Conservation (phyloP, 2,888 invertebrate species). For the Cosmorhoe ocellata region DNA sequence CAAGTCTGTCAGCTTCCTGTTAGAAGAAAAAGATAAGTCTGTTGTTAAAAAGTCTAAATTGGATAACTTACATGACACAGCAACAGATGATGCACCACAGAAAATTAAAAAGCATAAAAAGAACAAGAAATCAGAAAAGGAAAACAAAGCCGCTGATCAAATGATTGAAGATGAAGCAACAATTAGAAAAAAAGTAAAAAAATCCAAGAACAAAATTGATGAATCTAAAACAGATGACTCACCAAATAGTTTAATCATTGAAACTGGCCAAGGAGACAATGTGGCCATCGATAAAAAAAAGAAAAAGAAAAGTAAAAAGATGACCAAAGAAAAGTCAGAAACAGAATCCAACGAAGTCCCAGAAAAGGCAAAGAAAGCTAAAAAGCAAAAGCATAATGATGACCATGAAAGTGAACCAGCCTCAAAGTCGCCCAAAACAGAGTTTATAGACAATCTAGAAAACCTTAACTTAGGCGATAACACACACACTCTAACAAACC, state of each 20-base stretch:
- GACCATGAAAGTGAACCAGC: slow-evolving; percentile 49
- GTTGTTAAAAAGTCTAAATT: slow-evolving; percentile 63
- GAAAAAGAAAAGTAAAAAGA: slow-evolving; percentile 40
- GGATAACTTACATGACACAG: slow-evolving; percentile 40
- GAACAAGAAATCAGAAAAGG: slow-evolving; percentile 39
- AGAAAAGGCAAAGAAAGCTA: slow-evolving; percentile 43
- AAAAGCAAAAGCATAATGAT: slow-evolving; percentile 53
- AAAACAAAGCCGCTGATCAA: slow-evolving; percentile 39
- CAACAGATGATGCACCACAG: slow-evolving; percentile 23
- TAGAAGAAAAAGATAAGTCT: slow-evolving; percentile 61
- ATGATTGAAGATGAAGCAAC: slow-evolving; percentile 30
- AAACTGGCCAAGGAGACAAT: neutral
- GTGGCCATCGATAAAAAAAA: neutral
- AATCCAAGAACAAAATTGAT: slow-evolving; percentile 19
- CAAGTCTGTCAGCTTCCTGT: slow-evolving; percentile 71
- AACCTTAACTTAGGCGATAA: slow-evolving; percentile 70
- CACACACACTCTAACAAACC: slow-evolving; percentile 59
- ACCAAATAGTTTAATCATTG: neutral
- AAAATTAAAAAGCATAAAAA: slow-evolving; percentile 34
- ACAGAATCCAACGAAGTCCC: slow-evolving; percentile 30
- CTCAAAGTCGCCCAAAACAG: slow-evolving; percentile 52
- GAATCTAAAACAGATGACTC: slow-evolving; percentile 27
- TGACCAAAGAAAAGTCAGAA: slow-evolving; percentile 43
- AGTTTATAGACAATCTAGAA: slow-evolving; percentile 59
- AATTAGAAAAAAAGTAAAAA: slow-evolving; percentile 21